phyloP scores from a whole-genome alignment of 2,797 vertebrate species.

The Pelochelys cantorii region DNA sequence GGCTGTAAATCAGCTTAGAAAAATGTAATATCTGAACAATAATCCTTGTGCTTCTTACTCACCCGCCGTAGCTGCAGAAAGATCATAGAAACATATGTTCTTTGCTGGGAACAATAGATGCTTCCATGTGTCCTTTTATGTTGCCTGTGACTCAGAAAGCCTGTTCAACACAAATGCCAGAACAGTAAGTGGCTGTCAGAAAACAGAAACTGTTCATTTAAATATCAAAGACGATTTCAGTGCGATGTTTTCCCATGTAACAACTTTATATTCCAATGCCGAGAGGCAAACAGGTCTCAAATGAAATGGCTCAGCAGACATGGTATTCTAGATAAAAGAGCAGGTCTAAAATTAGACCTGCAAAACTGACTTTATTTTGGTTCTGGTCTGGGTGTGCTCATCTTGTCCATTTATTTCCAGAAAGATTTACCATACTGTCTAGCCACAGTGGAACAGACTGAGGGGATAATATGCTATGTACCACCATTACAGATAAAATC shows the following conservation, averaged over 20 bases:
- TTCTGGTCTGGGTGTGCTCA: not conserved
- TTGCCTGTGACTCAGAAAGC: constrained; percentile 62
- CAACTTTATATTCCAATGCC: constrained; percentile 2
- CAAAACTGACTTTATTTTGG: not conserved
- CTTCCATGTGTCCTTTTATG: constrained; percentile 46
- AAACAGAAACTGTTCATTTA: constrained; percentile 61
- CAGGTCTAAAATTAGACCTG: constrained; percentile 27
- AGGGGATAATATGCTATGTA: not conserved
- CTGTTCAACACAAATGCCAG: not conserved
- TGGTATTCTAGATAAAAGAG: not conserved
- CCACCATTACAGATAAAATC: constrained; percentile 14
- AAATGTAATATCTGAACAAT: not conserved
- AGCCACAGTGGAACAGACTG: not conserved
- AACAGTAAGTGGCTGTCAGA: constrained; percentile 60
- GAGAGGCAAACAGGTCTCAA: not conserved
- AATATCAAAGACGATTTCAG: constrained; percentile 66
- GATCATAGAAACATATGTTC: constrained; percentile 33
- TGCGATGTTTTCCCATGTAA: not conserved
- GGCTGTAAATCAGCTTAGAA: not conserved
- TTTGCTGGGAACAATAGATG: constrained; percentile 55
- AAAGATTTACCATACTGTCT: not conserved
- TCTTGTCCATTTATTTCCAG: not conserved
- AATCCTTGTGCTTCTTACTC: not conserved
- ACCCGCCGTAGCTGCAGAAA: not conserved
- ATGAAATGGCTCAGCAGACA: not conserved